Evolutionary conservation across 1,140 invertebrate genomes (phyloP).

Genomic region (Brachionus paranguensis): DNA sequence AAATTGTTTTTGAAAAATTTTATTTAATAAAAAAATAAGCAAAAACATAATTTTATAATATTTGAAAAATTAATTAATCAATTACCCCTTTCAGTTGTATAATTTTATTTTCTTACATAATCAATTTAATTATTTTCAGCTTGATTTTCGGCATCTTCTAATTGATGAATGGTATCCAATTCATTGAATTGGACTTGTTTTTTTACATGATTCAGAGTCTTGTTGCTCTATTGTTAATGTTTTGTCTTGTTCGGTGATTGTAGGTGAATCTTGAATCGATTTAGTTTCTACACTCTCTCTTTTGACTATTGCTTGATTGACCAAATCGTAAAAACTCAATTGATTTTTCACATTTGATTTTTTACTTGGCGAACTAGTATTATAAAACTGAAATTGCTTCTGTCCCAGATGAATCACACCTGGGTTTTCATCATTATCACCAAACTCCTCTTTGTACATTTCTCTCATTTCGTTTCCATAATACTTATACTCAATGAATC

Average conservation of each 20-base stretch:
- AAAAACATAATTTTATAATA: background rate
- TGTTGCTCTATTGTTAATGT: background rate
- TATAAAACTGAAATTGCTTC: background rate
- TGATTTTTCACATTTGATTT: background rate
- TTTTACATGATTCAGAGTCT: background rate
- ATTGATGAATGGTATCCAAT: conserved; percentile 18
- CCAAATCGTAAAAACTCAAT: conserved; percentile 18
- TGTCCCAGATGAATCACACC: background rate
- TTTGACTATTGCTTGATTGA: background rate
- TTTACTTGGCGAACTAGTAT: background rate
- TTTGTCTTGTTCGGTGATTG: background rate
- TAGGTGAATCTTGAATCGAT: background rate
- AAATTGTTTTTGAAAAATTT: background rate
- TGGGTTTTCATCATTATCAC: background rate
- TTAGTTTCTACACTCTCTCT: background rate
- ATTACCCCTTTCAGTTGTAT: background rate
- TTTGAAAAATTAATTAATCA: background rate
- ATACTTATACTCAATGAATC: conserved; percentile 29
- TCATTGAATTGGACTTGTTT: conserved; percentile 20
- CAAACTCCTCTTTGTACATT: conserved; percentile 34
- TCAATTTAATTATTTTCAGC: background rate
- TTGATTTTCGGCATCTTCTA: background rate
- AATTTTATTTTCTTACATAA: background rate
- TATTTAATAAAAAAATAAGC: background rate
- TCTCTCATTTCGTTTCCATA: conserved; percentile 36